Conservation (phyloP, 2,797 vertebrate species). For the Microctenopoma steveboyesi region DNA sequence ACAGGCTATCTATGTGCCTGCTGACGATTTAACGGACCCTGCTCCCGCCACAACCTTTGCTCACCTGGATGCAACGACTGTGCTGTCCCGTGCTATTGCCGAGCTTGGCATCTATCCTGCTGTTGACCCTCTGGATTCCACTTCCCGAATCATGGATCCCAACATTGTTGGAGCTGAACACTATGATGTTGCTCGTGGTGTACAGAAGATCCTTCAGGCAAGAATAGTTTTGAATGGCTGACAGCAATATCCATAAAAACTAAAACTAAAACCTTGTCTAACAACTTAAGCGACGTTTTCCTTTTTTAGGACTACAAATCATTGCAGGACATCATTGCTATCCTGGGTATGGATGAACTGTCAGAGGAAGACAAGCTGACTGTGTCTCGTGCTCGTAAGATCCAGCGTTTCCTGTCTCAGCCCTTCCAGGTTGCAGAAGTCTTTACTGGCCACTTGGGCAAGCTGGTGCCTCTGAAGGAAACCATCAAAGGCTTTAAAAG, state of each 20-base stretch:
- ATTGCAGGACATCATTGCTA: constrained; percentile 97
- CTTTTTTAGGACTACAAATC: constrained; percentile 94
- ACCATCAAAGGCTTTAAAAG: constrained; percentile 96
- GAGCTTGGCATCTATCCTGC: constrained; percentile 97
- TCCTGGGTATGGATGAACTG: constrained; percentile 97
- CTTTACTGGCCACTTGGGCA: constrained; percentile 95
- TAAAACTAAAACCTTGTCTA: neutral
- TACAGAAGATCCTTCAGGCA: constrained; percentile 97
- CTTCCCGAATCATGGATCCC: constrained; percentile 99
- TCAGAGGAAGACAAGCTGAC: constrained; percentile 97
- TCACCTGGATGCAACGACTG: constrained; percentile 97
- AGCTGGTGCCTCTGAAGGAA: constrained; percentile 95
- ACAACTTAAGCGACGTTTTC: neutral
- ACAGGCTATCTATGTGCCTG: constrained; percentile 97
- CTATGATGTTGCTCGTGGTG: constrained; percentile 94
- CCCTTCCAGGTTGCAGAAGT: constrained; percentile 99
- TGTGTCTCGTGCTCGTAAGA: constrained; percentile 94
- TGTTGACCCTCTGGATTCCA: constrained; percentile 96
- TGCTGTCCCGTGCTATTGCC: constrained; percentile 94
- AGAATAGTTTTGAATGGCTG: neutral
- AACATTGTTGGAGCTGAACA: constrained; percentile 95
- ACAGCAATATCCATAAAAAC: neutral
- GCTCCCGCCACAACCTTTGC: constrained; percentile 97
- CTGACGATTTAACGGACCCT: constrained; percentile 96
- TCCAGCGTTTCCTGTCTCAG: constrained; percentile 96